Evolutionary conservation across 2,888 invertebrate genomes (phyloP).

Genomic region (Napeogenes inachia): DNA sequence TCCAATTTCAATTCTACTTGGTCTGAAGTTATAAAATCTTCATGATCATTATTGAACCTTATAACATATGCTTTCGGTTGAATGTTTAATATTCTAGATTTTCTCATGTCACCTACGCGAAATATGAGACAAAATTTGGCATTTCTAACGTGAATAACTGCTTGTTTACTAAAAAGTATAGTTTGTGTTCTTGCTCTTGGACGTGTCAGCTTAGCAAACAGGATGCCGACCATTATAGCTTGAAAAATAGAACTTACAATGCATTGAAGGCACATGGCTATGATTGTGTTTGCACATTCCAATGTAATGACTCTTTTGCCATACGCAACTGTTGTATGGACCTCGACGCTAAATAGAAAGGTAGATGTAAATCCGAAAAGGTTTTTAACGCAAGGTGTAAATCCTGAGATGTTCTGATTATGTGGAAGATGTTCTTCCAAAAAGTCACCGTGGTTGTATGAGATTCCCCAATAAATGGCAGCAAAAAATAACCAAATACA

Average conservation of each 20-base stretch:
- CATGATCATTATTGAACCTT: slow-evolving; percentile 86
- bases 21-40: slow-evolving; percentile 83
- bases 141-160: slow-evolving; percentile 92
- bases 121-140: slow-evolving; percentile 92
- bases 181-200: slow-evolving; percentile 97
- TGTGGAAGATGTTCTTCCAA: slow-evolving; percentile 79
- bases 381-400: slow-evolving; percentile 92
- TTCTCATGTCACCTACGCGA: slow-evolving; percentile 95
- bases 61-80: slow-evolving; percentile 91
- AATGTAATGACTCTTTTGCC: slow-evolving; percentile 91
- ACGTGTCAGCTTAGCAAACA: slow-evolving; percentile 96
- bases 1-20: slow-evolving; percentile 87
- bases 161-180: slow-evolving; percentile 92
- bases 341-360: slow-evolving; percentile 96
- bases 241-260: slow-evolving; percentile 94
- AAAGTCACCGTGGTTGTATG: slow-evolving; percentile 92
- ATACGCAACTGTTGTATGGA: slow-evolving; percentile 96
- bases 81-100: slow-evolving; percentile 96
- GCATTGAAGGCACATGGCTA: slow-evolving; percentile 96
- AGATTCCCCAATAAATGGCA: slow-evolving; percentile 93
- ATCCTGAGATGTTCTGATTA: slow-evolving; percentile 74
- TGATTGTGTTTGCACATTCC: slow-evolving; percentile 95
- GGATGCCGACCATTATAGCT: slow-evolving; percentile 88
- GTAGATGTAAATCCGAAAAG: slow-evolving; percentile 93
- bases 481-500: slow-evolving; percentile 94